phyloP scores from a whole-genome alignment of 2,113 vertebrate species.

The Hystrix brachyura region DNA sequence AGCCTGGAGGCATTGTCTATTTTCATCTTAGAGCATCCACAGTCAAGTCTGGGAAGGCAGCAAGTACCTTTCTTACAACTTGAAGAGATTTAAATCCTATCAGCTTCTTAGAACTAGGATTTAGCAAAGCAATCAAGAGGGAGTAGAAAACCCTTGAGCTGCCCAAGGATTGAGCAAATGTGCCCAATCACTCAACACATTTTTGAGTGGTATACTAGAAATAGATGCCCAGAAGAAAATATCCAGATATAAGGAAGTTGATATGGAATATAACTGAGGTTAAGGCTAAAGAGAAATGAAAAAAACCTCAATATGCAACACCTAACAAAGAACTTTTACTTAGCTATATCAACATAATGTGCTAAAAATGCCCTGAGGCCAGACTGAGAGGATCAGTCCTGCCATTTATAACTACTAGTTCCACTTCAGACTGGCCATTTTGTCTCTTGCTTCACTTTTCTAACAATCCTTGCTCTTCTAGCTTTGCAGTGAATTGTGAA shows the following conservation, averaged over 20 bases:
- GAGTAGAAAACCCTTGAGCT: not conserved
- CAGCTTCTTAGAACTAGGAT: slow-evolving; percentile 55
- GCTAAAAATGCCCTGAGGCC: not conserved
- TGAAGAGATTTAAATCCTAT: slow-evolving; percentile 69
- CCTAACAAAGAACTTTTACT: slow-evolving; percentile 18
- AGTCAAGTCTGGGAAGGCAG: slow-evolving; percentile 71
- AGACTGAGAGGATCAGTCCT: not conserved
- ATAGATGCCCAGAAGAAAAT: not conserved
- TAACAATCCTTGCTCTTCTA: not conserved
- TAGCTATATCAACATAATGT: not conserved
- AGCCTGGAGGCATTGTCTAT: slow-evolving; percentile 87
- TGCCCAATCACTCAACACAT: not conserved
- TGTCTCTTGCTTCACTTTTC: not conserved
- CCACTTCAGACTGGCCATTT: not conserved
- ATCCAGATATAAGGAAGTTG: not conserved
- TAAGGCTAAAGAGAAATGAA: not conserved
- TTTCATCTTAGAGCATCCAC: slow-evolving; percentile 80
- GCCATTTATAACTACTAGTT: not conserved
- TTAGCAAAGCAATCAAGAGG: slow-evolving; percentile 43
- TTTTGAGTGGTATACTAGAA: not conserved
- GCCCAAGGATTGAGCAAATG: not conserved
- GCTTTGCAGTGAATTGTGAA: not conserved
- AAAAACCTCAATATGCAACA: not conserved
- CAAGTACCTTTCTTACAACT: slow-evolving; percentile 44
- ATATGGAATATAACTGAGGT: not conserved